phyloP scores from a whole-genome alignment of 2,888 invertebrate species.

The Saturnia pavonia region DNA sequence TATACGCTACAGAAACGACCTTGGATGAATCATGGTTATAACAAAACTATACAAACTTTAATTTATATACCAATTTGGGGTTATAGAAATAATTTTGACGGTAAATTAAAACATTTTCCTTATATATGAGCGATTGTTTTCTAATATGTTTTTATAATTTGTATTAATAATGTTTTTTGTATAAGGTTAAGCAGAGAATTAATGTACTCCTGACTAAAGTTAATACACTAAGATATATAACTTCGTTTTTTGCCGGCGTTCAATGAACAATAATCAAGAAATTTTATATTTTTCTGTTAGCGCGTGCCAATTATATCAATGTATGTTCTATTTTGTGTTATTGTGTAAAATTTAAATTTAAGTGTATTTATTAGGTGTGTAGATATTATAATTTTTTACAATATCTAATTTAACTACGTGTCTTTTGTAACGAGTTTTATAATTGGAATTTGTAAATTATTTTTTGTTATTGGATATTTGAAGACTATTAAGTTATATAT shows the following conservation, averaged over 20 bases:
- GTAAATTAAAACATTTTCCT: too few species aligned
- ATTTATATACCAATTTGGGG: too few species aligned
- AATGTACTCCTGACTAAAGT: not conserved
- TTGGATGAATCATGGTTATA: constrained; percentile 36
- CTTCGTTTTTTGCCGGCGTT: too few species aligned
- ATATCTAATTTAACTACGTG: too few species aligned
- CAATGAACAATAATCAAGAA: not conserved
- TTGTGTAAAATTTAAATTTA: not conserved
- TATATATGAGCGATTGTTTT: constrained; percentile 10
- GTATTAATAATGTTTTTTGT: not conserved
- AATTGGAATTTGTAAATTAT: too few species aligned
- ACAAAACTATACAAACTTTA: too few species aligned
- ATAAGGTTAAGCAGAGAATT: not conserved
- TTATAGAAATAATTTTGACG: too few species aligned
- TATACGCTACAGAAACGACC: constrained; percentile 44
- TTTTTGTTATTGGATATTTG: too few species aligned
- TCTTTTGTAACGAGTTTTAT: not conserved
- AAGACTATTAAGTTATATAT: too few species aligned
- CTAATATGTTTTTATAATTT: not conserved
- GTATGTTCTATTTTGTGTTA: not conserved
- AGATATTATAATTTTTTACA: too few species aligned
- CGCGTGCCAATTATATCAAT: not conserved
- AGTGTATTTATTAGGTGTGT: not conserved
- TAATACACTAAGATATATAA: not conserved
- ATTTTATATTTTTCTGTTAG: not conserved